Conservation (phyloP, 1,140 invertebrate genomes). For the Paralvinella palmiformis region DNA sequence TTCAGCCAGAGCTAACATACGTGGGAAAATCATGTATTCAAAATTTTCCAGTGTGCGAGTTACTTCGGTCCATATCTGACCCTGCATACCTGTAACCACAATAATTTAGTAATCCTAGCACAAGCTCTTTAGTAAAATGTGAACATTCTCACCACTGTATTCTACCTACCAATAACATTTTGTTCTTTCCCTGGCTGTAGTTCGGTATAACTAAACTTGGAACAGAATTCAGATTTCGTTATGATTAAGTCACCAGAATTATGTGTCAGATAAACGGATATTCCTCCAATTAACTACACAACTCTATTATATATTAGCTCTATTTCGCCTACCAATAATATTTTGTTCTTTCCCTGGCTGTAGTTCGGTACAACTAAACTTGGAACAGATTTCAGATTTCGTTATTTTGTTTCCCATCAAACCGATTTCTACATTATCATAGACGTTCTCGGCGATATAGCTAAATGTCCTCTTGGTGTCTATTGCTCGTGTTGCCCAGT, state of each 20-base stretch:
- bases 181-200: too few species aligned
- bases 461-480: constrained; percentile 32
- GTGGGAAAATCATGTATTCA: constrained; percentile 35
- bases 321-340: constrained; percentile 4
- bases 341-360: background rate
- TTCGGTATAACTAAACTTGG: too few species aligned
- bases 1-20: constrained; percentile 39
- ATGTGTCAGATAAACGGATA: too few species aligned
- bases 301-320: too few species aligned
- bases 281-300: too few species aligned
- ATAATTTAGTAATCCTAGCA: background rate
- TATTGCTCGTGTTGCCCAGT: constrained; percentile 39
- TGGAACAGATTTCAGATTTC: background rate
- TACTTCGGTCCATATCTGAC: constrained; percentile 35
- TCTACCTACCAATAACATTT: too few species aligned
- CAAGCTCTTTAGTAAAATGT: background rate
- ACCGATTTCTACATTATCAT: constrained; percentile 31
- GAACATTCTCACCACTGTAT: background rate
- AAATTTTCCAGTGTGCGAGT: constrained; percentile 28
- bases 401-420: background rate
- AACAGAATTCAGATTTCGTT: too few species aligned
- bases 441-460: constrained; percentile 34
- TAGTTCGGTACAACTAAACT: background rate
- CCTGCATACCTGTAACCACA: constrained; percentile 35
- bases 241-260: too few species aligned